A percentile compares a stretch with the other conserved stretches of the same genome.
These are phyloP conservation scores for Dicrostonyx torquatus DNA, from an alignment of 2,797 vertebrate genomes.

Conservation along the genomic window DNA sequence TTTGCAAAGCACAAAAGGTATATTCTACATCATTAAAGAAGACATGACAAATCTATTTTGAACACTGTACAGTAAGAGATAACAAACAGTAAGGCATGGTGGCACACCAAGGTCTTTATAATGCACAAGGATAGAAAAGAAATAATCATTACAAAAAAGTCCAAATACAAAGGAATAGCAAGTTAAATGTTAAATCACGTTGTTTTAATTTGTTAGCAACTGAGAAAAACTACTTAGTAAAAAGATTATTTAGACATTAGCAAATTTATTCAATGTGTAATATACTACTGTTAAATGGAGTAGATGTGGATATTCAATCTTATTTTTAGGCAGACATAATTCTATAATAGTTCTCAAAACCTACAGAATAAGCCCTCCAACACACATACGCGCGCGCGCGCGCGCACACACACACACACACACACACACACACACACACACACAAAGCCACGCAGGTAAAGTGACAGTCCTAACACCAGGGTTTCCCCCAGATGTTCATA, in stretches of 20 bases:
- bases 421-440: too few relatives aligned
- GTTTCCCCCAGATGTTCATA: neutral
- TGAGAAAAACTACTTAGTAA: neutral
- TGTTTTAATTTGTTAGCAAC: neutral
- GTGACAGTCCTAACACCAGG: neutral
- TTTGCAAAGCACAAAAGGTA: neutral
- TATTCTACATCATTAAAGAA: slow-evolving; percentile 32
- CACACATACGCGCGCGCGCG: neutral
- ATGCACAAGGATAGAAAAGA: neutral
- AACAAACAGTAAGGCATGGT: neutral
- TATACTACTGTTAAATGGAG: neutral
- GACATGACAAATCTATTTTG: neutral
- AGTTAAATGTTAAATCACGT: slow-evolving; percentile 31
- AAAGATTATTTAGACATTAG: neutral
- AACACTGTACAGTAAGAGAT: neutral
- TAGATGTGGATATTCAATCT: neutral
- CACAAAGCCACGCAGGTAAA: neutral
- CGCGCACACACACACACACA: neutral
- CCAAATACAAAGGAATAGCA: neutral
- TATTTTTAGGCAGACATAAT: neutral
- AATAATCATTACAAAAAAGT: neutral
- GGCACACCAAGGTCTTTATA: neutral
- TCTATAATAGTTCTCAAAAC: neutral
- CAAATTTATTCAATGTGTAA: neutral
- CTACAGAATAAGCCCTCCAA: neutral